Base-by-base conservation (phyloP, 2,797 vertebrate genomes). In the Epinephelus coioides region DNA sequence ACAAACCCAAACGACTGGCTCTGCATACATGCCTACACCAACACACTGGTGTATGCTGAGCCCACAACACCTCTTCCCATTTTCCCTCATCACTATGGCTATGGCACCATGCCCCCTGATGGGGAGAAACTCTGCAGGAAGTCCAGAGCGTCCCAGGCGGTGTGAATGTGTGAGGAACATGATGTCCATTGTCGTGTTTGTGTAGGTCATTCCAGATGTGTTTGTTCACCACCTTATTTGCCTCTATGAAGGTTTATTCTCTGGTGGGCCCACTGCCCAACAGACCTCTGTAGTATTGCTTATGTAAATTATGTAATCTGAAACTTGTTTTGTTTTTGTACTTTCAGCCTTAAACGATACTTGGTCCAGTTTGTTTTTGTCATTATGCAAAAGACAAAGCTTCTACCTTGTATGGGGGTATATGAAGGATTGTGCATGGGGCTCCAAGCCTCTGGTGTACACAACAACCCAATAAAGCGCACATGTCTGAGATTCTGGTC, bases 251-350 rank as follows among this genome's bases (percentile, higher is more conserved):
- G 95, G 96, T 97, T 94, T 89, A 78, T 90, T 92, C 83, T 88
- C 86, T 92, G 87, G 34, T 79, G 90, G 91, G 91, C 76, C 56
- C 70, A 49, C 63, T 82, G 76, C 87, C 80, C 83, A 81, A 79
- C 87, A 86, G 93, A 88, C 67, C 95, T 95, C 95, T 95, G 94
- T 96, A 95, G 95, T 95, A 93, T 95, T 95, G 96, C 96, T 97
- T 97, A 94, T 97, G 96, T 98, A 98, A 98, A 97, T 97, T 97
- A 97, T 97, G 94, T 97, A 96, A 96, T 96, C 95, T 92, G 93
- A 92, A 91, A 83, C 80, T 94, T 94, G 94, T 91, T 91, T 91
- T 96, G 67, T 84, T 92, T 98, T 98, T 97, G 96, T 97, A 98
- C 96, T 96, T 97, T 96, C 95, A 92, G 97, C 97, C 97, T 98